These are phyloP conservation scores for Orgyia antiqua DNA, from an alignment of 2,888 invertebrate species.

Conservation along the genomic window DNA sequence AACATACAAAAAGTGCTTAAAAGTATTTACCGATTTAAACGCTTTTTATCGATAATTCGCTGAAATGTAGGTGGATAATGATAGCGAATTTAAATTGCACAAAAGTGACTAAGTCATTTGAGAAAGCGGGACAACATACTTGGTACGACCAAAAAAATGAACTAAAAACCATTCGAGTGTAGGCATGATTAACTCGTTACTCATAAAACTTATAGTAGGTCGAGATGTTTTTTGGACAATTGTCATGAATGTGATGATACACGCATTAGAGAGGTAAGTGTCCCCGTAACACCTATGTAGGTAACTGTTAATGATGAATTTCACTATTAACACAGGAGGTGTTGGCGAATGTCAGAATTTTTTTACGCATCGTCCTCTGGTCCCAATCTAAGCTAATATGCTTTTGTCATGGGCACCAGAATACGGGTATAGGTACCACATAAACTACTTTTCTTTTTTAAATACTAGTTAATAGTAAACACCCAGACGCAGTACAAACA, in stretches of 20 bases:
- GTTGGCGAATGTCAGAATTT: no score
- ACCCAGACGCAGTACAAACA: no score
- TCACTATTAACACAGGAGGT: no score
- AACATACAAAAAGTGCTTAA: neutral
- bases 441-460: no score
- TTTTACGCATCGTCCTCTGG: no score
- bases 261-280: neutral
- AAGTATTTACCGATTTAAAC: slow-evolving; percentile 10
- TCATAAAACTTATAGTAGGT: slow-evolving; percentile 14
- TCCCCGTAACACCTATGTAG: slow-evolving; percentile 1
- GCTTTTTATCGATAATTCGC: slow-evolving; percentile 14
- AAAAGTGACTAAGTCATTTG: slow-evolving; percentile 20
- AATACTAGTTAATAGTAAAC: no score
- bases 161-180: slow-evolving; percentile 13
- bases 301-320: no score
- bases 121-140: slow-evolving; percentile 21
- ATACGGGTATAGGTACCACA: no score
- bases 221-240: slow-evolving; percentile 4
- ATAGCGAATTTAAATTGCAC: slow-evolving; percentile 10
- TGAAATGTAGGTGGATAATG: slow-evolving; percentile 15
- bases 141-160: slow-evolving; percentile 17
- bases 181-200: slow-evolving; percentile 23
- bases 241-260: slow-evolving; percentile 5
- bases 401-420: no score
- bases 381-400: no score